These are phyloP conservation scores for Stomatorhinus ivindoensis DNA, from an alignment of 2,113 vertebrate species.

Conservation along the genomic window DNA sequence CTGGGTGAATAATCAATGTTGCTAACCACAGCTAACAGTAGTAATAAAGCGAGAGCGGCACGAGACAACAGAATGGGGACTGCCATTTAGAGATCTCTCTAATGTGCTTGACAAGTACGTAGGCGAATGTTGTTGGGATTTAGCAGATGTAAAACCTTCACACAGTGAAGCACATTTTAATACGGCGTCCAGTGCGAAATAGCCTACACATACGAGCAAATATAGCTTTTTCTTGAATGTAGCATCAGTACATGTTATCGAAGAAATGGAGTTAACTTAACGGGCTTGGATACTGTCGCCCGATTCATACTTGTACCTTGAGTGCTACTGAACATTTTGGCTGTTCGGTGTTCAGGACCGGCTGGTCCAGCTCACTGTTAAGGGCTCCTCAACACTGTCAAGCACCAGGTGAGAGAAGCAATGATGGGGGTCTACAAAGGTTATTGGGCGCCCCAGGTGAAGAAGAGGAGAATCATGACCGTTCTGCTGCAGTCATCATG, in stretches of 20 bases:
- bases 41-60: neutral
- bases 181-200: neutral
- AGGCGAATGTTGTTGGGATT: neutral
- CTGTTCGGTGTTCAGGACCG: neutral
- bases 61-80: too few species aligned
- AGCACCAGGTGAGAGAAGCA: neutral
- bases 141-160: neutral
- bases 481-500: neutral
- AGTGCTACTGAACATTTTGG: neutral
- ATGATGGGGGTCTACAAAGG: neutral
- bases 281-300: neutral
- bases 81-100: neutral
- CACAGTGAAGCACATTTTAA: neutral
- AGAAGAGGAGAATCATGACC: neutral
- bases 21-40: neutral
- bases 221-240: conserved; percentile 9
- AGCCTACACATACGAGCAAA: neutral
- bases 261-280: neutral
- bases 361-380: neutral
- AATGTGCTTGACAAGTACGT: neutral
- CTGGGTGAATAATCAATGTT: neutral
- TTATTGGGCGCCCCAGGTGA: neutral
- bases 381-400: neutral
- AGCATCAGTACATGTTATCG: neutral
- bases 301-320: neutral